These are phyloP conservation scores for Cricetomys ansorgei DNA, from an alignment of 2,113 vertebrate genomes.

Conservation along the genomic window DNA sequence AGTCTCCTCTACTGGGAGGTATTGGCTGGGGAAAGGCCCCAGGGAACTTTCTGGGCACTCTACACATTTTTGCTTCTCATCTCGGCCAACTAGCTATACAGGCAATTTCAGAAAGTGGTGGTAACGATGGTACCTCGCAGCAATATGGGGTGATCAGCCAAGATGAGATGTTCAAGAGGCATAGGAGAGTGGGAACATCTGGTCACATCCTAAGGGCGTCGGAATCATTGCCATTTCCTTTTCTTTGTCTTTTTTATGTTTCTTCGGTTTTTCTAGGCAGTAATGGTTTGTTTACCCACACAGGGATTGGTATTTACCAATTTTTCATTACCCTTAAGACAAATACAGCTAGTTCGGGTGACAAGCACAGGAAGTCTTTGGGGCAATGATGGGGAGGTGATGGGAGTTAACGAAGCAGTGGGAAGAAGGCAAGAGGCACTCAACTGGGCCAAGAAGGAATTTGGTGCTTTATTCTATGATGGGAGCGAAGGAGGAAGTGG, in stretches of 20 bases:
- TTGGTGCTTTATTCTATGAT: neutral
- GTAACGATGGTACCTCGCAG: neutral
- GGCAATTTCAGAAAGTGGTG: neutral
- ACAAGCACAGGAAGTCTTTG: neutral
- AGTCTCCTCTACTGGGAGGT: neutral
- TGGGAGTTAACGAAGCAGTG: neutral
- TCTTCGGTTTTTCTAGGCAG: neutral
- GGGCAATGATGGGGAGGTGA: neutral
- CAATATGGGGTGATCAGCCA: neutral
- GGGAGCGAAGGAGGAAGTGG: neutral
- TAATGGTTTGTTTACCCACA: neutral
- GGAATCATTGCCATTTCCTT: neutral
- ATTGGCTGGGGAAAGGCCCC: neutral
- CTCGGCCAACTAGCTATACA: neutral
- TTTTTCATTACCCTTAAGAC: neutral
- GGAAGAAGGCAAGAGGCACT: neutral
- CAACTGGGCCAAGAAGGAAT: neutral
- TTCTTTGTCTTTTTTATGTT: neutral
- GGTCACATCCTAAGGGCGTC: neutral
- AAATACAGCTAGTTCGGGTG: neutral
- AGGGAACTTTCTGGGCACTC: neutral
- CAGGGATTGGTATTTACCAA: neutral
- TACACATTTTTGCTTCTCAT: neutral
- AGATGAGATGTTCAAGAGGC: neutral
- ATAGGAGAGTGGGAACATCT: neutral